phyloP scores from a whole-genome alignment of 1,140 invertebrate genomes.

The Grapholita molesta region DNA sequence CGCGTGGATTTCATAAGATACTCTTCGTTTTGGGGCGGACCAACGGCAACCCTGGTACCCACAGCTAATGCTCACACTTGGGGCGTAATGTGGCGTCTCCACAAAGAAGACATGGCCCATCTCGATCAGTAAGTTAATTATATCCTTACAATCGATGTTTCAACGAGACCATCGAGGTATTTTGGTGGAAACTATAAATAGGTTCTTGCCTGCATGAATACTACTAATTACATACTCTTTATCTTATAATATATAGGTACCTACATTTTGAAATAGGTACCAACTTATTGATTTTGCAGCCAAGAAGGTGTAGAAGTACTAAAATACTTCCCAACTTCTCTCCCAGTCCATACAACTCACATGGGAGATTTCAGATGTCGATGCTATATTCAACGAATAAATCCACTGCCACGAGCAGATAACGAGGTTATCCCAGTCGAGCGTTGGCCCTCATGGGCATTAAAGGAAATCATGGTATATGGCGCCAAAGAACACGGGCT shows the following conservation, averaged over 20 bases:
- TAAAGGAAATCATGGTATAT: conserved; percentile 51
- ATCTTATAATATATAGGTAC: conserved; percentile 4
- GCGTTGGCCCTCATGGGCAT: conserved; percentile 54
- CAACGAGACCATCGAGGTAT: no score
- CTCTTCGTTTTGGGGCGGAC: conserved; percentile 62
- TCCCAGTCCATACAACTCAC: conserved; percentile 47
- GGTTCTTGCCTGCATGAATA: no score
- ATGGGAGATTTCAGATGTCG: conserved; percentile 47
- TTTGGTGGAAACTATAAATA: no score
- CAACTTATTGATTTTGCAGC: conserved; percentile 33
- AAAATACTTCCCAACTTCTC: conserved; percentile 47
- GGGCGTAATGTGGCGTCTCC: conserved; percentile 58
- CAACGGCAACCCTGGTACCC: conserved; percentile 56
- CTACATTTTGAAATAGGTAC: conserved; percentile 5
- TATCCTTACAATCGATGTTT: not conserved
- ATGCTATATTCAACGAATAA: conserved; percentile 49
- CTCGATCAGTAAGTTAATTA: conserved; percentile 51
- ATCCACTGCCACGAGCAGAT: conserved; percentile 58
- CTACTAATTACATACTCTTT: no score
- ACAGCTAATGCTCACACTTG: conserved; percentile 69
- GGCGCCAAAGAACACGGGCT: conserved; percentile 55
- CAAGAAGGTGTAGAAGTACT: conserved; percentile 50
- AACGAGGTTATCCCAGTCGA: conserved; percentile 56
- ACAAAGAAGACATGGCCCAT: conserved; percentile 30
- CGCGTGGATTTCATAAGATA: conserved; percentile 61